Conservation (phyloP, 2,888 invertebrate genomes). For the Netelia inedita region DNA sequence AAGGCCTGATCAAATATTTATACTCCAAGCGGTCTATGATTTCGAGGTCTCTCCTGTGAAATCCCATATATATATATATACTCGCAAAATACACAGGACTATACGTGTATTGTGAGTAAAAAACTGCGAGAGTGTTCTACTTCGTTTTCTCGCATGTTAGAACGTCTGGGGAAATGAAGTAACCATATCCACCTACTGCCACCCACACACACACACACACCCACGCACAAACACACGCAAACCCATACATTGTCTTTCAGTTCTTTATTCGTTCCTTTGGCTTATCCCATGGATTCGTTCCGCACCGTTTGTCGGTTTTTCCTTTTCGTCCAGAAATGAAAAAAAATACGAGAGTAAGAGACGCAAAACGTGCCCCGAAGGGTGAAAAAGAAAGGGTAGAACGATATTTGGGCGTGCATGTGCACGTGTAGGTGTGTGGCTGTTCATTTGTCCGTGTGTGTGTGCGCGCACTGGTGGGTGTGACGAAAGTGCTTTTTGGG, state of each 20-base stretch:
- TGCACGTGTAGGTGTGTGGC: too few relatives aligned
- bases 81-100: background rate
- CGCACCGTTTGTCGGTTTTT: slow-evolving; percentile 23
- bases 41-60: slow-evolving; percentile 40
- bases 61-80: slow-evolving; percentile 7
- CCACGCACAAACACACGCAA: background rate
- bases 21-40: slow-evolving; percentile 49
- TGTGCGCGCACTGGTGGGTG: too few relatives aligned
- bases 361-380: background rate
- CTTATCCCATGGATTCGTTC: slow-evolving; percentile 12
- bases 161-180: slow-evolving; percentile 54
- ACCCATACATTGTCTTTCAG: slow-evolving; percentile 19
- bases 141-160: slow-evolving; percentile 38
- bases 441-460: too few relatives aligned
- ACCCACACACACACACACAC: background rate
- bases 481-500: slow-evolving; percentile 30
- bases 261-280: slow-evolving; percentile 14
- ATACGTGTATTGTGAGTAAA: background rate
- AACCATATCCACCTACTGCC: background rate
- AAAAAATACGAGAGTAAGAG: slow-evolving; percentile 26
- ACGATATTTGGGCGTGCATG: background rate
- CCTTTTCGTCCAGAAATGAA: slow-evolving; percentile 4
- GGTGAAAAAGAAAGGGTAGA: slow-evolving; percentile 10
- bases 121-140: background rate
- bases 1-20: slow-evolving; percentile 57